These are phyloP conservation scores for Bubalus kerabau DNA, from an alignment of 2,113 vertebrate genomes.

Conservation along the genomic window DNA sequence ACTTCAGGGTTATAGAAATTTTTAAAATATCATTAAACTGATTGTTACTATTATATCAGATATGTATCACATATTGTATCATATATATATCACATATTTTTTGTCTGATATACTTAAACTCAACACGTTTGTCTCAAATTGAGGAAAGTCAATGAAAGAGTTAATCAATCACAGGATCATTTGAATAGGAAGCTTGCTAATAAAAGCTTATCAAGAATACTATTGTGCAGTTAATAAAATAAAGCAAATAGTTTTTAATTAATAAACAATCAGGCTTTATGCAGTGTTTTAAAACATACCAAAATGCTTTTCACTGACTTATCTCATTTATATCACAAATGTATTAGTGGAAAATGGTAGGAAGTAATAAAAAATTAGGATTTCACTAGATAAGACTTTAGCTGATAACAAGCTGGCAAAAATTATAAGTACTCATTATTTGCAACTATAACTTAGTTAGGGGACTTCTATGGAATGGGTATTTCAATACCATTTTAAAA, in stretches of 20 bases:
- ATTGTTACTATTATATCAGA: not conserved
- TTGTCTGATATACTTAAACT: not conserved
- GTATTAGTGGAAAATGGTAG: not conserved
- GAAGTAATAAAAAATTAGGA: not conserved
- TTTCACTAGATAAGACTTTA: not conserved
- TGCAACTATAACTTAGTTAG: conserved; percentile 25
- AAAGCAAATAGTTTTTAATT: not conserved
- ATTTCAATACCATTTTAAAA: conserved; percentile 37
- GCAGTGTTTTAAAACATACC: not conserved
- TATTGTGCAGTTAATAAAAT: not conserved
- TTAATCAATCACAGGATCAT: conserved; percentile 11
- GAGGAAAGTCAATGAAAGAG: not conserved
- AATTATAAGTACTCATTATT: conserved; percentile 5
- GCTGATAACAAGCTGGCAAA: not conserved
- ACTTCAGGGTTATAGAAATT: not conserved
- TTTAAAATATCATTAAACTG: not conserved
- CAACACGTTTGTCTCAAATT: not conserved
- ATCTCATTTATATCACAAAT: not conserved
- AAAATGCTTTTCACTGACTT: conserved; percentile 10
- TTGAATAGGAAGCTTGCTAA: conserved; percentile 1
- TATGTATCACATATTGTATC: not conserved
- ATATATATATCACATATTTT: not conserved
- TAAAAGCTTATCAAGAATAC: conserved; percentile 3
- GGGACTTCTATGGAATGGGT: not conserved
- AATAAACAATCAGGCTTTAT: not conserved